Conservation (phyloP, 2,113 vertebrate genomes). For the Lanius ludovicianus region DNA sequence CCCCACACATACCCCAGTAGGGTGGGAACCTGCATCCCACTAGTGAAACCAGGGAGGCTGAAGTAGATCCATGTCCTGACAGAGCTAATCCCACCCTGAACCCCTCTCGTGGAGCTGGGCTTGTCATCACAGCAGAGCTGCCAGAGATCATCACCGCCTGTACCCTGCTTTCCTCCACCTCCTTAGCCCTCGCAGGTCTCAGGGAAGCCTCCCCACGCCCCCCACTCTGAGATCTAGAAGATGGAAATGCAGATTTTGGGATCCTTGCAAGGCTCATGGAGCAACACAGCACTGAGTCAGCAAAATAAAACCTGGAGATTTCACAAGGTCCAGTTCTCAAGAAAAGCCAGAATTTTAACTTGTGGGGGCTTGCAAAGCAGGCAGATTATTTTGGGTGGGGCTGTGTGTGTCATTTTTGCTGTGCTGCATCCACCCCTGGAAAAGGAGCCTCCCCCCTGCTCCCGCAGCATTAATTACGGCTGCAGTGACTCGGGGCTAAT, state of each 20-base stretch:
- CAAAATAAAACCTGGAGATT: not conserved
- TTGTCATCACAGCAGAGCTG: not conserved
- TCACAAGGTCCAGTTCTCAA: not conserved
- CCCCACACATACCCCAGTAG: accelerated
- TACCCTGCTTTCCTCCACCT: not conserved
- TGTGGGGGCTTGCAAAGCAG: not conserved
- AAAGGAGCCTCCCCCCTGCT: not conserved
- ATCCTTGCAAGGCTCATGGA: accelerated
- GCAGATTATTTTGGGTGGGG: not conserved
- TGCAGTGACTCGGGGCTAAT: not conserved
- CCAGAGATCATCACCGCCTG: not conserved
- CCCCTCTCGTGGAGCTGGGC: accelerated
- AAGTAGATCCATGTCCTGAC: not conserved
- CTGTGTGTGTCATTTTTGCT: not conserved
- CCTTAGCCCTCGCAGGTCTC: not conserved
- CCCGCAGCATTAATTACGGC: not conserved
- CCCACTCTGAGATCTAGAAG: not conserved
- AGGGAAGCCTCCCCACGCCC: accelerated
- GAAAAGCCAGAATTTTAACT: not conserved
- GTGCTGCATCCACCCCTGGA: not conserved
- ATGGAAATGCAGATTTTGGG: not conserved
- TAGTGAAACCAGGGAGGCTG: not conserved
- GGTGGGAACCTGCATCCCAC: not conserved
- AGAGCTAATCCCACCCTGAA: not conserved
- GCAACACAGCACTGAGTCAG: not conserved